A percentile compares a stretch with the other conserved stretches of the same genome.
These are phyloP conservation scores for Geotrupes spiniger DNA, from an alignment of 2,888 invertebrate species.

Conservation along the genomic window DNA sequence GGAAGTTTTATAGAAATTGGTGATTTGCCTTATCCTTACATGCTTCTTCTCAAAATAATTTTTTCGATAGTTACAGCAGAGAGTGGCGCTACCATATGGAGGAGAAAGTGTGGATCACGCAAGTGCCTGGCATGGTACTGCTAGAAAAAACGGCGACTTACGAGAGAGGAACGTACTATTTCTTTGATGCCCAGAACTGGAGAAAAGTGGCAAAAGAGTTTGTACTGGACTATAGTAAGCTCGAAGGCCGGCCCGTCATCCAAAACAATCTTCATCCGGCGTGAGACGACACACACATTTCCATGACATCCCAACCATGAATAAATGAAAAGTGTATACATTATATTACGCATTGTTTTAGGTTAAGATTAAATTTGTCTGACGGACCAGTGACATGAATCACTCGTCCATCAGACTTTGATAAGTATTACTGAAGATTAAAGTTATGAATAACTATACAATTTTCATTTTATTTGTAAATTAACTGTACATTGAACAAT, in stretches of 20 bases:
- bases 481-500: constrained; percentile 47
- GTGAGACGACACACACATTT: constrained; percentile 24
- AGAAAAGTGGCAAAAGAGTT: constrained; percentile 98
- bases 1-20: too few species aligned
- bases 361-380: constrained; percentile 34
- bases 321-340: constrained; percentile 52
- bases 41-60: constrained; percentile 10
- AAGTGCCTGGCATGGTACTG: constrained; percentile 92
- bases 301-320: constrained; percentile 39
- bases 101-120: constrained; percentile 98
- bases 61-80: constrained; percentile 77
- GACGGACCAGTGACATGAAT: constrained; percentile 33
- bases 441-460: constrained; percentile 48
- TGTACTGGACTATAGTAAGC: constrained; percentile 97
- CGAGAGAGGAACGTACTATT: constrained; percentile 98
- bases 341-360: constrained; percentile 39
- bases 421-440: constrained; percentile 47
- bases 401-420: constrained; percentile 39
- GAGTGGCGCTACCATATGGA: constrained; percentile 99
- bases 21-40: too few species aligned
- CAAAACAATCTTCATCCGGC: constrained; percentile 26
- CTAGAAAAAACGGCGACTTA: constrained; percentile 94
- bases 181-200: constrained; percentile 99
- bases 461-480: constrained; percentile 52
- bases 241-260: constrained; percentile 85